phyloP scores from a whole-genome alignment of 2,888 invertebrate species.

The Unio delphinus region DNA sequence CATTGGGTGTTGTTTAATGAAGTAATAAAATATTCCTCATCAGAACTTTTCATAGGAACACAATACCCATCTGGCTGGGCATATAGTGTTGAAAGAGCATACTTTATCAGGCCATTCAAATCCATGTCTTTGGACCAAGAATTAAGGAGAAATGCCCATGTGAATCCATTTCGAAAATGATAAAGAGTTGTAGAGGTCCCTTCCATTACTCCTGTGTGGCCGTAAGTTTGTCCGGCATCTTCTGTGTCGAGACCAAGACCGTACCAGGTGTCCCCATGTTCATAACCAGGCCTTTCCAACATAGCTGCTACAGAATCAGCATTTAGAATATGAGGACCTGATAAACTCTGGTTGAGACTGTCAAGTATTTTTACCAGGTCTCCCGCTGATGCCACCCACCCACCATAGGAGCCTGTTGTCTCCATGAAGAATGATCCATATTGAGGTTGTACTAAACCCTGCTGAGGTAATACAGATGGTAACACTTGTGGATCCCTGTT shows the following conservation, averaged over 20 bases:
- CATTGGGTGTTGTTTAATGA: slow-evolving; percentile 38
- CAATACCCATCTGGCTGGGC: slow-evolving; percentile 28
- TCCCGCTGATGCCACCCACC: slow-evolving; percentile 56
- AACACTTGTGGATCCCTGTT: slow-evolving; percentile 38
- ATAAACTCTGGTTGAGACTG: slow-evolving; percentile 12
- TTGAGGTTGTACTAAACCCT: slow-evolving; percentile 49
- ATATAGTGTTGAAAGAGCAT: slow-evolving; percentile 42
- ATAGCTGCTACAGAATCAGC: slow-evolving; percentile 31
- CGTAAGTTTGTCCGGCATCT: slow-evolving; percentile 55
- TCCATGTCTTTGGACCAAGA: slow-evolving; percentile 63
- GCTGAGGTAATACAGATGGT: slow-evolving; percentile 31
- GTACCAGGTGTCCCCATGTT: slow-evolving; percentile 57
- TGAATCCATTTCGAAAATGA: slow-evolving; percentile 55
- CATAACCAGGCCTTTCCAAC: slow-evolving; percentile 46
- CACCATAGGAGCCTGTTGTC: slow-evolving; percentile 59
- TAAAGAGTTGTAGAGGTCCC: slow-evolving; percentile 61
- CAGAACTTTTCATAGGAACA: neutral
- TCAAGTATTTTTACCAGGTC: slow-evolving; percentile 48
- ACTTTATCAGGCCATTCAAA: slow-evolving; percentile 58
- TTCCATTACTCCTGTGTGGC: slow-evolving; percentile 67
- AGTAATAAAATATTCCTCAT: slow-evolving; percentile 15
- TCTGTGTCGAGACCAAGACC: slow-evolving; percentile 64
- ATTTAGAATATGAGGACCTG: slow-evolving; percentile 16
- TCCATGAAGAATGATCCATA: slow-evolving; percentile 63
- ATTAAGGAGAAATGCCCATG: slow-evolving; percentile 63